These are phyloP conservation scores for Vimba vimba DNA, from an alignment of 2,113 vertebrate species.

Conservation along the genomic window DNA sequence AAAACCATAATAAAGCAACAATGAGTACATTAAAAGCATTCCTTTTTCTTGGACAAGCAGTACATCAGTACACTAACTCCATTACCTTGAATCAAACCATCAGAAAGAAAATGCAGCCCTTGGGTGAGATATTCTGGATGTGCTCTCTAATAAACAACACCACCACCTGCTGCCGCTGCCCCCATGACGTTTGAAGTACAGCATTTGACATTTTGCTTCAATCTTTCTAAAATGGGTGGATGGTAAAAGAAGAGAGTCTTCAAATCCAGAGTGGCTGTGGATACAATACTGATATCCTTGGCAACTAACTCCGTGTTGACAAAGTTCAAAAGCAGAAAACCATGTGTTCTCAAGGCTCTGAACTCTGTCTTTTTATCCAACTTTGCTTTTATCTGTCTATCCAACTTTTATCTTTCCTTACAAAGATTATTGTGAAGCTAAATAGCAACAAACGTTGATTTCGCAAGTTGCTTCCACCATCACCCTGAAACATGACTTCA, in stretches of 20 bases:
- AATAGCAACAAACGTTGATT: neutral
- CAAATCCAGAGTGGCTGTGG: neutral
- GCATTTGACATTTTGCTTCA: constrained; percentile 7
- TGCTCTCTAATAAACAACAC: constrained; percentile 2
- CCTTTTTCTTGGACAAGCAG: neutral
- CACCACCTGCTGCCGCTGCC: neutral
- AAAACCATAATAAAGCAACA: too few relatives aligned
- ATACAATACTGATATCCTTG: neutral
- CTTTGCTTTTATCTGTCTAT: neutral
- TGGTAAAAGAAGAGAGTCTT: constrained; percentile 18
- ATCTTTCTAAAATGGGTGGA: neutral
- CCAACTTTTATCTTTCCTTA: constrained; percentile 26
- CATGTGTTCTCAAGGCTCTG: neutral
- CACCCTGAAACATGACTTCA: constrained; percentile 20
- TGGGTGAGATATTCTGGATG: neutral
- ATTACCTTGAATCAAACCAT: neutral
- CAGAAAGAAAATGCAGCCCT: neutral
- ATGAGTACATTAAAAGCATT: neutral
- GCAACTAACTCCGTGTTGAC: constrained; percentile 1
- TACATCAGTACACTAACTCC: neutral
- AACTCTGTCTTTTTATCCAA: constrained; percentile 10
- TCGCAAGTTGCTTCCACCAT: neutral
- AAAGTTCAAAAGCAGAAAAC: constrained; percentile 28
- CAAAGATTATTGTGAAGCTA: constrained; percentile 21
- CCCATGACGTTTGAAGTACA: constrained; percentile 10